Base-by-base conservation (phyloP, 1,140 invertebrate species). In the Orchestia grillus region DNA sequence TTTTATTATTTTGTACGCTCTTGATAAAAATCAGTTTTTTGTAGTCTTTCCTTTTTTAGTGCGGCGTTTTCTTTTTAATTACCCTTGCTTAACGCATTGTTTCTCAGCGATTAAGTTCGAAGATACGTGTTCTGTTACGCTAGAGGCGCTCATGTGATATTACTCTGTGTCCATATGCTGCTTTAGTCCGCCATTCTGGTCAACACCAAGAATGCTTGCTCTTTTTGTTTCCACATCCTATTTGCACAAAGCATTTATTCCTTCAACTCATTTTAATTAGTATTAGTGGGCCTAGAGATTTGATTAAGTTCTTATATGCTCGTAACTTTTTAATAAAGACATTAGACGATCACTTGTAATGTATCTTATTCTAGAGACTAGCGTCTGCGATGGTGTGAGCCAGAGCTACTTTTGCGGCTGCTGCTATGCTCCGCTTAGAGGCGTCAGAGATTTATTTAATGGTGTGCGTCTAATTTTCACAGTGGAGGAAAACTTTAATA, bases 211-310 rank as follows among this genome's bases (percentile, higher is more conserved):
- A 77, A 77, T 77, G 62, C 62, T 77, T 77, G 62, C 62, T 77
- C 62, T 77, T 77, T 77, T 77, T 77, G 62, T 36, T 77, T 77
- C 62, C 11, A 19, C 62, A 77, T 77, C 62, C 11, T 77, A 77
- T 77, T 90, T 90, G 88, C 88, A 90, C 88, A 90, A 90, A 90
- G 88, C 88, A 90, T 90, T 90, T 90, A 90, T 90, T 90, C 41
- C 62, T 77, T 36, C 62, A 36, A 77, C 88, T 90, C 88, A 90
- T 90, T 42, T 90, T 42, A 42, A 41, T 90, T 90, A 90, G 43
- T 44, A 28, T 90, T 90, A 90, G 88, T 90, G 11, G 88, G 4
- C 36, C 8, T 90, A 90, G 88, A 28, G 43, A 90, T 42, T 90
- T 44, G 88, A 90, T 90, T 44, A 44, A 42, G 88, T 90, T 90